Evolutionary conservation across 2,888 invertebrate genomes (phyloP).

Genomic region (Himalopsyche kuldschensis): DNA sequence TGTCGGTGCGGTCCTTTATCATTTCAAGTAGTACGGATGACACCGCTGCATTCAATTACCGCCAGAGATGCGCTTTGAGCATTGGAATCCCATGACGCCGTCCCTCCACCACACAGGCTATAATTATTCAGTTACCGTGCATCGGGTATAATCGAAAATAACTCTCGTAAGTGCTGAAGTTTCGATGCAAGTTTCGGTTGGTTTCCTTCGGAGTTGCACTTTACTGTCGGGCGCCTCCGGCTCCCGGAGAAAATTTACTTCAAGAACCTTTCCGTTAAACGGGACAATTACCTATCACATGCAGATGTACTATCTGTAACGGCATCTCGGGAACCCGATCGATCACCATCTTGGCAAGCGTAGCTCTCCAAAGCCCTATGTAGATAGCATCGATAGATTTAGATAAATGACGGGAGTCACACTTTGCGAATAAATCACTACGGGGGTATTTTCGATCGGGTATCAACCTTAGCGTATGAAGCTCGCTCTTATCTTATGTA

Average conservation of each 20-base stretch:
- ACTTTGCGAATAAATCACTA: not conserved
- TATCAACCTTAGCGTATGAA: not conserved
- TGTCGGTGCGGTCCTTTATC: not conserved
- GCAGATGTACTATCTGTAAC: not conserved
- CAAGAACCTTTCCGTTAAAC: not conserved
- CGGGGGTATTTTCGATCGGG: not conserved
- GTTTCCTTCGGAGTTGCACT: not conserved
- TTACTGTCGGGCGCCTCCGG: not conserved
- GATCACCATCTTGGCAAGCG: not conserved
- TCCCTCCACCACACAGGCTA: not conserved
- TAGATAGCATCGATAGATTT: not conserved
- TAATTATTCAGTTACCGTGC: slow-evolving; percentile 25
- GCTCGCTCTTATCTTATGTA: not conserved
- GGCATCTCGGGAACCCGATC: not conserved
- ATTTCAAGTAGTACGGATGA: not conserved
- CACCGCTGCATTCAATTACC: not conserved
- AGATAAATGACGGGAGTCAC: not conserved
- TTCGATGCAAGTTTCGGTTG: slow-evolving; percentile 1
- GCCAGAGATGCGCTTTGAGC: not conserved
- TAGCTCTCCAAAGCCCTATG: not conserved
- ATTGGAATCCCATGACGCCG: not conserved
- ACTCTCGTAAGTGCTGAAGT: slow-evolving; percentile 22
- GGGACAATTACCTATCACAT: slow-evolving; percentile 7
- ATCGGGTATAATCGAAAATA: slow-evolving; percentile 30
- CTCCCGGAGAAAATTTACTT: not conserved